Percentiles rank a stretch among this genome's conserved stretches.
Evolutionary conservation across 2,797 vertebrate species (phyloP).

Genomic region (Leucoraja ocellata): DNA sequence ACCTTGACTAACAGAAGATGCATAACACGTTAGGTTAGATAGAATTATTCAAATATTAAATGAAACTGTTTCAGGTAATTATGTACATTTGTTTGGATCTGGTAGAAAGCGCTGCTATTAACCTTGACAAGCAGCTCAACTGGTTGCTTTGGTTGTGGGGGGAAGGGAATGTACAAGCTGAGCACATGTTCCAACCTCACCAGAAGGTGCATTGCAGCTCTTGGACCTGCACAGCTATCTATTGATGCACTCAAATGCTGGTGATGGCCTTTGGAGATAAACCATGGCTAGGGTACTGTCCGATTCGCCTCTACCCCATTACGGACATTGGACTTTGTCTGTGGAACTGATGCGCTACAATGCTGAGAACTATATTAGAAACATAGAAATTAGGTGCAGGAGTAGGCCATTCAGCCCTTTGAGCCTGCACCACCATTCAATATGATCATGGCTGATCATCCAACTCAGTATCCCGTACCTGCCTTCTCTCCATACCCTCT

Average conservation of each 20-base stretch:
- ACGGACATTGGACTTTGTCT: too few species aligned
- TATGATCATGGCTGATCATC: too few species aligned
- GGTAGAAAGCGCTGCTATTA: constrained; percentile 21
- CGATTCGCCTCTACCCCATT: too few species aligned
- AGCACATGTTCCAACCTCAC: not conserved
- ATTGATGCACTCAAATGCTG: not conserved
- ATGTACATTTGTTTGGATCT: not conserved
- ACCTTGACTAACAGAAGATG: not conserved
- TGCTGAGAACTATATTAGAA: too few species aligned
- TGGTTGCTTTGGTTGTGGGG: not conserved
- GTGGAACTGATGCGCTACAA: too few species aligned
- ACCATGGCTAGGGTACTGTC: too few species aligned
- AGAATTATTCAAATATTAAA: not conserved
- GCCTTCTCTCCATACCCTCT: too few species aligned
- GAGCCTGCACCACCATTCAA: too few species aligned
- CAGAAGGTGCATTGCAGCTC: not conserved
- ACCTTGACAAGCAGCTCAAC: constrained; percentile 7
- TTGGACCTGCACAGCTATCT: not conserved
- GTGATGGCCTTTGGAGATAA: not conserved
- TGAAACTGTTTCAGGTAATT: not conserved
- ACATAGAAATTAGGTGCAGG: too few species aligned
- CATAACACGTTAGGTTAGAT: not conserved
- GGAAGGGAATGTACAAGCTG: not conserved
- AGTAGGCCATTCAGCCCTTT: too few species aligned
- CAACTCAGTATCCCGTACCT: too few species aligned